Evolutionary conservation across 2,797 vertebrate species (phyloP).

Genomic region (Oryzias sinensis): DNA sequence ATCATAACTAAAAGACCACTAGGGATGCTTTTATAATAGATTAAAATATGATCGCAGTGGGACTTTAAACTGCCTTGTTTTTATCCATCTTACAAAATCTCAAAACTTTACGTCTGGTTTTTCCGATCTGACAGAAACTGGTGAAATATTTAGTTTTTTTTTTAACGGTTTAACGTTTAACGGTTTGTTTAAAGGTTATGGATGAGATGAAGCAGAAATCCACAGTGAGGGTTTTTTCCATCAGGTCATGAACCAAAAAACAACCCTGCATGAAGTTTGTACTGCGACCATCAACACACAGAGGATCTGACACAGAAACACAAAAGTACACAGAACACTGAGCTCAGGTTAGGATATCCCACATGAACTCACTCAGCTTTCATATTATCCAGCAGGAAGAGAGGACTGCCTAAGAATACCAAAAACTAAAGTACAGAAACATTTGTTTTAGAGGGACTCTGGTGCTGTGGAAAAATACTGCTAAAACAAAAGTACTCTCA

Average conservation of each 20-base stretch:
- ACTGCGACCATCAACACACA: slow-evolving; percentile 29
- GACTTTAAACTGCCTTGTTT: too few species aligned
- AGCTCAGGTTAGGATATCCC: background rate
- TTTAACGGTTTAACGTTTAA: background rate
- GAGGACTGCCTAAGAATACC: slow-evolving; percentile 35
- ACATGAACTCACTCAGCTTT: slow-evolving; percentile 6
- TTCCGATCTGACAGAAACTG: too few species aligned
- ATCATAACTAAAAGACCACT: too few species aligned
- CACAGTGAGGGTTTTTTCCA: accelerated
- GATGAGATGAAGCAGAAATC: background rate
- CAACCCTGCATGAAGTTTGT: slow-evolving; percentile 4
- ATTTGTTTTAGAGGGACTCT: slow-evolving; percentile 22
- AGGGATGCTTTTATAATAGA: too few species aligned
- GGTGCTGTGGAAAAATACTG: background rate
- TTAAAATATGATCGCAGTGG: too few species aligned
- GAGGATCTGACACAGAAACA: slow-evolving; percentile 20
- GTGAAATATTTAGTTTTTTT: background rate
- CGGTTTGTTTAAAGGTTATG: background rate
- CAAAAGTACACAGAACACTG: slow-evolving; percentile 1
- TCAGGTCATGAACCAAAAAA: slow-evolving; percentile 29
- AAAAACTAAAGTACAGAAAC: slow-evolving; percentile 64
- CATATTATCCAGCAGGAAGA: slow-evolving; percentile 27
- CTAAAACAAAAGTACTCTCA: slow-evolving; percentile 7
- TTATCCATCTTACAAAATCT: too few species aligned
- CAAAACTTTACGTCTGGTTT: too few species aligned